Conservation (phyloP, 2,797 vertebrate species). For the Pseudochromis fuscus region DNA sequence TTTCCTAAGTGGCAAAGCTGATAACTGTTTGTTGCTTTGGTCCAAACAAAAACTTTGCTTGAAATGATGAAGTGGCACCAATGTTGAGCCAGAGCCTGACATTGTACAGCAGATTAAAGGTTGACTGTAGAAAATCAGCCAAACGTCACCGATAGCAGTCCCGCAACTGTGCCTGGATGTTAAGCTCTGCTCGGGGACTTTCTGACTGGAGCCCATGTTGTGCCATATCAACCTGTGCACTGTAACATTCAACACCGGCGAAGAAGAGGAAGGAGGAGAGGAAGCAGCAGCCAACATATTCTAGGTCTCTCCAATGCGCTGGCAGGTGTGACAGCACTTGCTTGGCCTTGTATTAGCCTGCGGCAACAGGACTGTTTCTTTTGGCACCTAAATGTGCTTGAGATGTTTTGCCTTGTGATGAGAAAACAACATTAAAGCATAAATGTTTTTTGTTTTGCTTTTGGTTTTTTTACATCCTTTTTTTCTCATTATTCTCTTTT, state of each 20-base stretch:
- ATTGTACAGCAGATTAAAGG: constrained; percentile 60
- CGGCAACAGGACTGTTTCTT: constrained; percentile 79
- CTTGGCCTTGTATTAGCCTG: constrained; percentile 69
- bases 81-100: constrained; percentile 65
- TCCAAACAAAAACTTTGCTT: constrained; percentile 70
- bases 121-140: constrained; percentile 57
- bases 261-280: too few species aligned
- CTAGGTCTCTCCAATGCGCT: constrained; percentile 50
- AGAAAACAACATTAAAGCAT: constrained; percentile 69
- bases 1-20: constrained; percentile 68
- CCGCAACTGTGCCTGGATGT: constrained; percentile 75
- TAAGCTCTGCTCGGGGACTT: constrained; percentile 61
- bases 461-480: constrained; percentile 54
- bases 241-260: constrained; percentile 64
- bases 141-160: constrained; percentile 65
- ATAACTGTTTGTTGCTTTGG: constrained; percentile 75
- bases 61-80: constrained; percentile 59
- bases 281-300: constrained; percentile 69
- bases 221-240: constrained; percentile 78
- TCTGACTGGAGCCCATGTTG: constrained; percentile 56
- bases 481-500: constrained; percentile 70
- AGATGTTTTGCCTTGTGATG: constrained; percentile 81
- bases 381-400: constrained; percentile 67
- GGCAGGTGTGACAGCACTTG: constrained; percentile 55
- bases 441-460: constrained; percentile 52